Evolutionary conservation across 2,888 invertebrate species (phyloP).

Genomic region (Lepidochrysops patricia): DNA sequence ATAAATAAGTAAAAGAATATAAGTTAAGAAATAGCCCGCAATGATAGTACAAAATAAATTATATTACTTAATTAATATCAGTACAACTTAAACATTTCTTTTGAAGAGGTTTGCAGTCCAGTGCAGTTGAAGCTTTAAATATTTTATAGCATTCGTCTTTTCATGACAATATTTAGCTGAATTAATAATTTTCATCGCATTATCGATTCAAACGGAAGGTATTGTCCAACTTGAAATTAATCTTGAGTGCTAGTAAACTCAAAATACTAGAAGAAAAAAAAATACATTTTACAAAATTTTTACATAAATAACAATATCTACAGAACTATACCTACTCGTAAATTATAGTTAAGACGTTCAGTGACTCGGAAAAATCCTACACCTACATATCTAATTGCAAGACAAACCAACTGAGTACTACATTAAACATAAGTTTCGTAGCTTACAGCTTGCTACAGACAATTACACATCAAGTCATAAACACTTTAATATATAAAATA

Average conservation of each 20-base stretch:
- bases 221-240: neutral
- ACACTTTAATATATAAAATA: neutral
- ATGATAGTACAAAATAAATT: neutral
- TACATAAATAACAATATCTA: neutral
- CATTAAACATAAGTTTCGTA: neutral
- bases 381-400: constrained; percentile 54
- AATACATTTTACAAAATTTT: neutral
- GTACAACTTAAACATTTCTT: neutral
- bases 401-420: constrained; percentile 21
- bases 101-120: neutral
- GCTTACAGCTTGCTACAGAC: neutral
- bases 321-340: neutral
- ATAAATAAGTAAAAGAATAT: neutral
- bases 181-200: neutral
- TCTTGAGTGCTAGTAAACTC: neutral
- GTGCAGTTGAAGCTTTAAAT: neutral
- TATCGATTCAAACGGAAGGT: constrained; percentile 3
- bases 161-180: neutral
- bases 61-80: too few species aligned
- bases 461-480: neutral
- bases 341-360: neutral
- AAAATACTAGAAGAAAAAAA: neutral
- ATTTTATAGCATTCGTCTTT: neutral
- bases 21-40: neutral
- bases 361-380: constrained; percentile 25